A percentile compares a stretch with the other conserved stretches of the same genome.
These are phyloP conservation scores for Lamellibrachia satsuma DNA, from an alignment of 2,888 invertebrate species.

Conservation along the genomic window DNA sequence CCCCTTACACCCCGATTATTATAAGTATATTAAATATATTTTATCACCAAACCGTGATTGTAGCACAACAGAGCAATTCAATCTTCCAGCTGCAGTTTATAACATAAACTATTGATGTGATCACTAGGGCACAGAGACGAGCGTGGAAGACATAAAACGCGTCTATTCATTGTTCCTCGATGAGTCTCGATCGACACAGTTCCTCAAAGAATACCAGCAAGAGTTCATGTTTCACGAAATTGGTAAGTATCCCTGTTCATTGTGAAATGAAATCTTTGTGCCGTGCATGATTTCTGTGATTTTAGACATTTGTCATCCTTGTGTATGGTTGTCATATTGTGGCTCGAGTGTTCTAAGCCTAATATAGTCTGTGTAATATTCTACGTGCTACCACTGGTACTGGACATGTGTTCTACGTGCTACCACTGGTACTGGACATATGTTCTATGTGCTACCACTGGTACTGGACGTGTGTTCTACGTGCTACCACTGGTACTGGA, in stretches of 20 bases:
- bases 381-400: not conserved
- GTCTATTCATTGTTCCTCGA: slow-evolving; percentile 95
- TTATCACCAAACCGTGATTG: not conserved
- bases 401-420: not conserved
- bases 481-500: no score
- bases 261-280: not conserved
- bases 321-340: not conserved
- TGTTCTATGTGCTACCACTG: not conserved
- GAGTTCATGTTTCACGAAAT: slow-evolving; percentile 83
- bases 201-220: slow-evolving; percentile 92
- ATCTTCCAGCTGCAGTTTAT: not conserved
- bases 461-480: no score
- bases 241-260: slow-evolving; percentile 35
- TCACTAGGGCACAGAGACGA: slow-evolving; percentile 72
- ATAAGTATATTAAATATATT: not conserved
- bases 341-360: not conserved
- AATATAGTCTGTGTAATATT: not conserved
- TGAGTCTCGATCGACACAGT: slow-evolving; percentile 90
- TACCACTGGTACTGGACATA: not conserved
- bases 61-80: not conserved
- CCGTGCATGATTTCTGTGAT: not conserved
- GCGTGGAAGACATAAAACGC: slow-evolving; percentile 88
- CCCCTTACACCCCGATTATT: no score
- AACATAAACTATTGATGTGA: not conserved
- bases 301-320: no score